Evolutionary conservation across 2,113 vertebrate species (phyloP), one percentile per base, ranked within the genome.

Genomic region (Dromaius novaehollandiae): DNA sequence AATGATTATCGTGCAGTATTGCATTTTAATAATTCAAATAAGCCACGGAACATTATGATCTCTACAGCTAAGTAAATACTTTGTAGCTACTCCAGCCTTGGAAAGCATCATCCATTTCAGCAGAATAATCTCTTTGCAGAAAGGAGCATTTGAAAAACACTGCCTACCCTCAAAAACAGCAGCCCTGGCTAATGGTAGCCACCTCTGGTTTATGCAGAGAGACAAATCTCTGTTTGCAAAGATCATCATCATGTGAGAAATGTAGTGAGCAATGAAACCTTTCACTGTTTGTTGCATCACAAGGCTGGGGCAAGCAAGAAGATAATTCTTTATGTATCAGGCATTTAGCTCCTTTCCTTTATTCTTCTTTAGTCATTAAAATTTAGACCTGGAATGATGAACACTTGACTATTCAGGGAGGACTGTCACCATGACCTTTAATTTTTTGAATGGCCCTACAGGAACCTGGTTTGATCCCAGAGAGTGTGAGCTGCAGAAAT

Each of bases 1-100:
- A 96, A 95, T 87, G 94, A 95, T 93, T 97, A 90, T 94, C 89
- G 77, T 90, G 88, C 96, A 97, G 76, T 95, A 96, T 88, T 96
- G 90, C 93, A 78, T 95, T 97, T 97, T 97, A 97, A 97, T 97
- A 97, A 97, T 98, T 98, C 90, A 98, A 85, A 95, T 90, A 94
- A 95, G 95, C 84, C 7, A 4, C 48, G 58, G 93, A 96, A 93
- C 94, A 92, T 96, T 92, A 96, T 74, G 79, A 82, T 88, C 66
- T 84, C 84, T 87, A 34, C 3, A 3, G 82, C 76, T 91, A 91
- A 93, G 84, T 89, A 93, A 96, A 97, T 93, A 92, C 46, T 88
- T 88, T 13, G 46, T 87, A 91, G 88, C 71, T 93, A 53, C 71
- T 78, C 71, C 76, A 74, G 71, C 73, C 42, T 77, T 85, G 40